These are phyloP conservation scores for Parapristionchus giblindavisi DNA, from an alignment of 2,888 invertebrate species.

Conservation along the genomic window DNA sequence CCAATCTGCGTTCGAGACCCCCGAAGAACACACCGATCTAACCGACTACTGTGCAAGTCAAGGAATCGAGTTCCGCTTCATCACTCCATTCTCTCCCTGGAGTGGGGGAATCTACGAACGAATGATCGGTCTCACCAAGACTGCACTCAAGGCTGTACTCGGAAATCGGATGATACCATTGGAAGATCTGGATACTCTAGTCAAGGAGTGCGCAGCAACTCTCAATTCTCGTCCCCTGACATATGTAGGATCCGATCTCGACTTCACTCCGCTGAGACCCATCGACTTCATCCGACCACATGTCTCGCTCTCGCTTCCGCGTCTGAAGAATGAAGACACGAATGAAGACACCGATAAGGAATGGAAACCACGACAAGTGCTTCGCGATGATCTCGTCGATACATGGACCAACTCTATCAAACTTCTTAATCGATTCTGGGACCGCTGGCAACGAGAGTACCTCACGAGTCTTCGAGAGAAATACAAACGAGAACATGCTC, in stretches of 20 bases:
- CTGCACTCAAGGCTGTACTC: conserved; percentile 66
- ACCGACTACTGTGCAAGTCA: not conserved
- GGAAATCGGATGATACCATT: conserved; percentile 70
- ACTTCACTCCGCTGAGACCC: conserved; percentile 41
- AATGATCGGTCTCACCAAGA: conserved; percentile 69
- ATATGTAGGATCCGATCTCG: conserved; percentile 57
- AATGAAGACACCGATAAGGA: not conserved
- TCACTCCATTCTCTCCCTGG: conserved; percentile 70
- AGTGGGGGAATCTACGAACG: conserved; percentile 72
- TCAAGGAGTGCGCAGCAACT: conserved; percentile 63
- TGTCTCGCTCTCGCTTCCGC: conserved; percentile 1
- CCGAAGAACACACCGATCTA: not conserved
- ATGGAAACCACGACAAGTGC: not conserved
- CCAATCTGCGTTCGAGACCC: not conserved
- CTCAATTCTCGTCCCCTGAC: conserved; percentile 69
- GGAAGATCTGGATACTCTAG: conserved; percentile 64
- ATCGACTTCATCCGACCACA: conserved; percentile 40
- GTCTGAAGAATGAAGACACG: conserved; percentile 5
- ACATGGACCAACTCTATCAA: not conserved
- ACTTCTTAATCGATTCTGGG: not conserved
- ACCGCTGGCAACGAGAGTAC: not conserved
- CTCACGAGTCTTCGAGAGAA: not conserved
- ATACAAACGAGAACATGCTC: too few relatives aligned
- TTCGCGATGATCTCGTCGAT: not conserved
- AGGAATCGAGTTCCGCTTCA: conserved; percentile 62